These are phyloP conservation scores for Drosophila ercepeae DNA, from an alignment of 1,140 invertebrate species.

Conservation along the genomic window DNA sequence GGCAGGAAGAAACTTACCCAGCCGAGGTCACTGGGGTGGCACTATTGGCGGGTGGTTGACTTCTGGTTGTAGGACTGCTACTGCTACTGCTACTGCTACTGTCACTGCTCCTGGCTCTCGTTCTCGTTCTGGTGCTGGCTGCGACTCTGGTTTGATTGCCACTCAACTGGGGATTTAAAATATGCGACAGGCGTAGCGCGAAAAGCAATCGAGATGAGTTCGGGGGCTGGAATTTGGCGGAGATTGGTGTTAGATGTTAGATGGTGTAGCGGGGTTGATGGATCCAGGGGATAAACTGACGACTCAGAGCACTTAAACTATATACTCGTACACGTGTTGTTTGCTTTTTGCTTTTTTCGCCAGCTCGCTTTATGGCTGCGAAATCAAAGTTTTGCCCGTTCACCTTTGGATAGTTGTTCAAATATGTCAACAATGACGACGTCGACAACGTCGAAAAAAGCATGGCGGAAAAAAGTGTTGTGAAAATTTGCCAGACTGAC, in stretches of 20 bases:
- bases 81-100: conserved; percentile 14
- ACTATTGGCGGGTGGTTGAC: conserved; percentile 20
- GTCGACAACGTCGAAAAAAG: conserved; percentile 10
- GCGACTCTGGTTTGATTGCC: conserved; percentile 67
- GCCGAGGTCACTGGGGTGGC: conserved; percentile 54
- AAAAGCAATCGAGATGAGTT: conserved; percentile 66
- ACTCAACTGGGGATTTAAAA: conserved; percentile 81
- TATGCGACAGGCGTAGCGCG: conserved; percentile 73
- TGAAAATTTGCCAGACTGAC: conserved; percentile 71
- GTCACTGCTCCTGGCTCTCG: conserved; percentile 9
- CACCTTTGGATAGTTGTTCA: conserved; percentile 69
- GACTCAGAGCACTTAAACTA: conserved; percentile 56
- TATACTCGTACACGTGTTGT: conserved; percentile 69
- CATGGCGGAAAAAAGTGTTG: conserved; percentile 45
- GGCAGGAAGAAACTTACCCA: conserved; percentile 24
- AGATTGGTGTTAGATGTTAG: neutral
- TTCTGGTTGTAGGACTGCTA: conserved; percentile 14
- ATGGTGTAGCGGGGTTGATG: conserved; percentile 7
- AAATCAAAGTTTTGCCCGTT: conserved; percentile 72
- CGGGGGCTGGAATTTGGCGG: conserved; percentile 15
- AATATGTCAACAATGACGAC: conserved; percentile 73
- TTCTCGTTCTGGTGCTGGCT: conserved; percentile 18
- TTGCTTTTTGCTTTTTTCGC: conserved; percentile 15
- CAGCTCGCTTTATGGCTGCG: conserved; percentile 2
- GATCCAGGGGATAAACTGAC: conserved; percentile 37